Evolutionary conservation across 92 coral and sea anemone genomes (phyloP).

Genomic region (Umimayanthus kanabou): DNA sequence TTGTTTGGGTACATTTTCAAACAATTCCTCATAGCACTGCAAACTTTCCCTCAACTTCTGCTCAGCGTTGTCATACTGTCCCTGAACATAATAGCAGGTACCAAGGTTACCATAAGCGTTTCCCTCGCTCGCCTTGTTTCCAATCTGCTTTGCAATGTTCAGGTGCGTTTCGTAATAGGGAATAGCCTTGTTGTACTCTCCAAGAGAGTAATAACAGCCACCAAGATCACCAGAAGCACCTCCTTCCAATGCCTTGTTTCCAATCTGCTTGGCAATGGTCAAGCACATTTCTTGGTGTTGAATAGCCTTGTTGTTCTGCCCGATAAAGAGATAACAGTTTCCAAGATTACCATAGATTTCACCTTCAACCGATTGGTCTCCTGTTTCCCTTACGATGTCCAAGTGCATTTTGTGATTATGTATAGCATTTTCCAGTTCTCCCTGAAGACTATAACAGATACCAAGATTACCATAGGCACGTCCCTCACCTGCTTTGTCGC

Average conservation of each 20-base stretch:
- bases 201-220: too few relatives aligned
- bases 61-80: too few relatives aligned
- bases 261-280: constrained; percentile 8
- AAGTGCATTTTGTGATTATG: constrained; percentile 7
- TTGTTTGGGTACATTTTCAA: too few relatives aligned
- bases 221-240: too few relatives aligned
- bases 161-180: too few relatives aligned
- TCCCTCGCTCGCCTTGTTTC: too few relatives aligned
- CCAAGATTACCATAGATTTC: constrained; percentile 5
- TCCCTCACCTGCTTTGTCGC: neutral
- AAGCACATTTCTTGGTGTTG: neutral
- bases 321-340: neutral
- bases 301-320: constrained; percentile 8
- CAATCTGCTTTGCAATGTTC: too few relatives aligned
- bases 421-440: neutral
- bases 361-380: neutral
- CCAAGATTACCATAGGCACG: neutral
- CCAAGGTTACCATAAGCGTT: too few relatives aligned
- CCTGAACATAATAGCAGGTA: too few relatives aligned
- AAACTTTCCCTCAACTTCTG: too few relatives aligned
- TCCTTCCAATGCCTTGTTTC: neutral
- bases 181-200: too few relatives aligned
- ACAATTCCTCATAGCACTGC: too few relatives aligned
- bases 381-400: neutral
- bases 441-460: neutral